Conservation (phyloP, 2,888 invertebrate genomes). For the Tridacna gigas region DNA sequence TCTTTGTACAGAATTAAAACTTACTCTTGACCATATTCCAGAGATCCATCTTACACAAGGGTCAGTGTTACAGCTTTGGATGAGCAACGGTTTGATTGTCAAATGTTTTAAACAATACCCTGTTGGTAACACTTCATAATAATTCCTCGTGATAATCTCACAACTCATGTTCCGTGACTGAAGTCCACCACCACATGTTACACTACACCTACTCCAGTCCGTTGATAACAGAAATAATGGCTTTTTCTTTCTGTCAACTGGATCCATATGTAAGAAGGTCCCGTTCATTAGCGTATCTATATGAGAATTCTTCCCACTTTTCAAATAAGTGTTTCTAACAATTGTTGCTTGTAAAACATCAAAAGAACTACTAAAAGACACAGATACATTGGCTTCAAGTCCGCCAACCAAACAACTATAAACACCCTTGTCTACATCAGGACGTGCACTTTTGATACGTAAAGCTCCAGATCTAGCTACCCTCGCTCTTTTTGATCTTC, state of each 20-base stretch:
- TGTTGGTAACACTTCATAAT: slow-evolving; percentile 75
- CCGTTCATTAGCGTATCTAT: slow-evolving; percentile 54
- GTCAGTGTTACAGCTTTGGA: slow-evolving; percentile 92
- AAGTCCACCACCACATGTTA: slow-evolving; percentile 77
- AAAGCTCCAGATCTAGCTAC: slow-evolving; percentile 72
- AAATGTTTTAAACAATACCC: slow-evolving; percentile 70
- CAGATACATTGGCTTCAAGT: slow-evolving; percentile 71
- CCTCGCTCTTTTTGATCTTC: slow-evolving; percentile 66
- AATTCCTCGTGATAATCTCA: slow-evolving; percentile 78
- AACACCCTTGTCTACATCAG: slow-evolving; percentile 74
- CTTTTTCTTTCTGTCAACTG: slow-evolving; percentile 70
- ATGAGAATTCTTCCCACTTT: slow-evolving; percentile 24
- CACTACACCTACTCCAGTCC: slow-evolving; percentile 76
- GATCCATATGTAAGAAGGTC: slow-evolving; percentile 70
- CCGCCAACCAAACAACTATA: slow-evolving; percentile 79
- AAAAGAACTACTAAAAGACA: slow-evolving; percentile 73
- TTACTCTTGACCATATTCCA: slow-evolving; percentile 96
- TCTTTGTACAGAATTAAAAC: slow-evolving; percentile 36
- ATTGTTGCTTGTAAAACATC: slow-evolving; percentile 74
- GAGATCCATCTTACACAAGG: slow-evolving; percentile 96
- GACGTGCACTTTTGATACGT: slow-evolving; percentile 71
- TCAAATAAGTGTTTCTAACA: slow-evolving; percentile 65
- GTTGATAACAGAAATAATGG: slow-evolving; percentile 72
- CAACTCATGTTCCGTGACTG: slow-evolving; percentile 77
- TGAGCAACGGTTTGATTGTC: slow-evolving; percentile 89